A percentile compares a stretch with the other conserved stretches of the same genome.
Conservation (phyloP, 2,113 vertebrate species). For the Oncorhynchus mykiss region DNA sequence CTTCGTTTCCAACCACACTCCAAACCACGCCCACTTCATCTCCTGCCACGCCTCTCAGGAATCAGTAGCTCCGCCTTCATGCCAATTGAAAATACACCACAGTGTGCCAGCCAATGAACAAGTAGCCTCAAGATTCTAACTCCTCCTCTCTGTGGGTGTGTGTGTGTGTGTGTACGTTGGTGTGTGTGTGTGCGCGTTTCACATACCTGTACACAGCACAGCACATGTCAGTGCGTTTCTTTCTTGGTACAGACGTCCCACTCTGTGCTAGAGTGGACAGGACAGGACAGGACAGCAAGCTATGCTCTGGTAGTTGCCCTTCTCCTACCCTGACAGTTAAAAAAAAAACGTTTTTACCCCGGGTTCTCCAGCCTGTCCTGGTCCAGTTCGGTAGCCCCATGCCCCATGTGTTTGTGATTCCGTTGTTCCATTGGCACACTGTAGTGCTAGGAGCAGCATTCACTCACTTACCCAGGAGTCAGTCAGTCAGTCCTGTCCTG, state of each 20-base stretch:
- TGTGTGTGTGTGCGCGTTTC: not conserved
- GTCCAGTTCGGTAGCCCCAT: too few species aligned
- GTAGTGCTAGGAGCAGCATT: conserved; percentile 5
- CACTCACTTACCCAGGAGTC: not conserved
- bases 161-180: conserved; percentile 32
- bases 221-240: not conserved
- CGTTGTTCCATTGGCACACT: conserved; percentile 49
- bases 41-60: conserved; percentile 78
- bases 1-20: conserved; percentile 62
- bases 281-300: not conserved
- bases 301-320: conserved; percentile 30
- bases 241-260: not conserved
- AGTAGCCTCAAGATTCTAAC: conserved; percentile 18
- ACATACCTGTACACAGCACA: not conserved
- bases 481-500: conserved; percentile 32
- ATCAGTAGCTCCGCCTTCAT: conserved; percentile 81
- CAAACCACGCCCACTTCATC: conserved; percentile 34
- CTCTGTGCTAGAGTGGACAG: conserved; percentile 17
- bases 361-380: not conserved
- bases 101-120: conserved; percentile 74
- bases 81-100: conserved; percentile 76
- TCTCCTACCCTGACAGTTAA: conserved; percentile 7
- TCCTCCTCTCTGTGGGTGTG: conserved; percentile 28
- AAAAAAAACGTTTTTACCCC: not conserved
- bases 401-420: conserved; percentile 27